These are phyloP conservation scores for Myotis planiceps DNA, from an alignment of 2,797 vertebrate genomes.

Conservation along the genomic window DNA sequence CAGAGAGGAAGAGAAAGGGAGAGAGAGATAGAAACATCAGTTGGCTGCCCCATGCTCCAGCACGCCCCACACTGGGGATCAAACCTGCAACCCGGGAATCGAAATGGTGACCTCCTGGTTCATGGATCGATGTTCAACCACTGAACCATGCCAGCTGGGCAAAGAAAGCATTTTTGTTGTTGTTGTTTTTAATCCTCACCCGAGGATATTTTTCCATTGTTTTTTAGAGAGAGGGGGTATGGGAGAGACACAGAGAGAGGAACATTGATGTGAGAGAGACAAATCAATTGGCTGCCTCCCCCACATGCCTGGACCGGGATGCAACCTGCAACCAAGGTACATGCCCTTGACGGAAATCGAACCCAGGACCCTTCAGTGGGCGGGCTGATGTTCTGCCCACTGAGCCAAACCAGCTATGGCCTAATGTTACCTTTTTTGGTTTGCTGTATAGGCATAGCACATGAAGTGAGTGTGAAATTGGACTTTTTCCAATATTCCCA, in stretches of 20 bases:
- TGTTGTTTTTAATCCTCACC: not conserved
- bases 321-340: not conserved
- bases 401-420: not conserved
- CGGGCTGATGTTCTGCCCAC: not conserved
- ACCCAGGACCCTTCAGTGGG: not conserved
- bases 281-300: not conserved
- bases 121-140: too few relatives aligned
- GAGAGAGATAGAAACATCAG: too few relatives aligned
- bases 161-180: too few relatives aligned
- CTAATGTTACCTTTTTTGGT: slow-evolving; percentile 16
- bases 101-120: too few relatives aligned
- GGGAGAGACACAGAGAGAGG: not conserved
- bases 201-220: not conserved
- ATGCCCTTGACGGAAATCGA: not conserved
- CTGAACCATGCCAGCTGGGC: too few relatives aligned
- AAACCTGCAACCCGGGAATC: too few relatives aligned
- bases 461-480: slow-evolving; percentile 22
- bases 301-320: not conserved
- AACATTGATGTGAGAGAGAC: not conserved
- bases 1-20: too few relatives aligned
- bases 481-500: not conserved
- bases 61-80: too few relatives aligned
- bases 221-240: not conserved
- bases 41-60: too few relatives aligned
- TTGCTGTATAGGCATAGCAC: not conserved